Evolutionary conservation across 1,140 invertebrate species (phyloP).

Genomic region (Drosophila malerkotliana): DNA sequence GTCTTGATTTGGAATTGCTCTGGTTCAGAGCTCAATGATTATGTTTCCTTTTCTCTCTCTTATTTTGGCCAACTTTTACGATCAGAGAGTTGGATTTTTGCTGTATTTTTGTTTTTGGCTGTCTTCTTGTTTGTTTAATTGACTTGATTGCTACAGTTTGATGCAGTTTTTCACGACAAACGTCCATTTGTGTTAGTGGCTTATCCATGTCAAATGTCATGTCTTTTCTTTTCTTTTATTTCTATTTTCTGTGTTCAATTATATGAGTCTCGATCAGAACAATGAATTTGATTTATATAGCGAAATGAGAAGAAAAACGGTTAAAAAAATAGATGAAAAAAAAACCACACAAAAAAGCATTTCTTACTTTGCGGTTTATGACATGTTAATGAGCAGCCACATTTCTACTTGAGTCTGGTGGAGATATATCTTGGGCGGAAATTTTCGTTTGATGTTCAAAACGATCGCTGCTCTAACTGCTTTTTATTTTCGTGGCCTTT

Average conservation of each 20-base stretch:
- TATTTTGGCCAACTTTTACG: constrained; percentile 24
- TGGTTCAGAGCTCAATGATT: constrained; percentile 60
- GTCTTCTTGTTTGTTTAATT: constrained; percentile 78
- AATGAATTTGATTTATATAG: constrained; percentile 63
- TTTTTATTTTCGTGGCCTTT: constrained; percentile 14
- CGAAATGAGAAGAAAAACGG: constrained; percentile 15
- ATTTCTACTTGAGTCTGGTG: constrained; percentile 20
- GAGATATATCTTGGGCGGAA: constrained; percentile 29
- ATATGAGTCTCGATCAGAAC: constrained; percentile 40
- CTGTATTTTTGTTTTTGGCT: constrained; percentile 7
- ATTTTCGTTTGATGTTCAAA: constrained; percentile 45
- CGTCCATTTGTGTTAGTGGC: constrained; percentile 35
- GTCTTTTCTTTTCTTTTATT: constrained; percentile 36
- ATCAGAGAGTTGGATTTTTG: constrained; percentile 4
- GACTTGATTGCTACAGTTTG: constrained; percentile 75
- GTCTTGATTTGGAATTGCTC: constrained; percentile 68
- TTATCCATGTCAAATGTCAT: constrained; percentile 70
- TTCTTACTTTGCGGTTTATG: constrained; percentile 74
- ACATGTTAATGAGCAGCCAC: constrained; percentile 76
- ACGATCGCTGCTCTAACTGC: constrained; percentile 22
- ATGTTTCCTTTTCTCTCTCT: background rate
- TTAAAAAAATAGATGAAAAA: constrained; percentile 23
- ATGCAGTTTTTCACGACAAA: constrained; percentile 59
- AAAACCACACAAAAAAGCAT: constrained; percentile 13
- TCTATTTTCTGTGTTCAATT: constrained; percentile 5